phyloP scores from a whole-genome alignment of 1,140 invertebrate genomes.

The Dufourea novaeangliae region DNA sequence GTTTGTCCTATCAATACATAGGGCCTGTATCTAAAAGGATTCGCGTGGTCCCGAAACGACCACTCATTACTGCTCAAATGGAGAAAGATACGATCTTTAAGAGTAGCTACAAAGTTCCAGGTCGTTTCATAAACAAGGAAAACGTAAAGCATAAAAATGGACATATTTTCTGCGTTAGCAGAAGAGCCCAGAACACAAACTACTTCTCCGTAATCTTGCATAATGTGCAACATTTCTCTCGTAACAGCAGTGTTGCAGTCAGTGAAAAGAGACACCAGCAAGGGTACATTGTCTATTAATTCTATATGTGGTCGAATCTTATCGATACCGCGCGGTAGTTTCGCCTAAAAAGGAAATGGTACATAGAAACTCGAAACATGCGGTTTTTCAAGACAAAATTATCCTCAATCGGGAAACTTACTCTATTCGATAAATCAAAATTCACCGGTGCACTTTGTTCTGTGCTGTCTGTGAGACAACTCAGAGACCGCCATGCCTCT shows the following conservation, averaged over 20 bases:
- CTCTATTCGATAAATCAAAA: constrained; percentile 95
- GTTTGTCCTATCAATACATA: constrained; percentile 19
- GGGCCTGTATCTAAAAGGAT: not conserved
- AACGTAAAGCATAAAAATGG: constrained; percentile 89
- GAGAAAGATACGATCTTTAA: constrained; percentile 22
- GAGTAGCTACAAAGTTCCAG: constrained; percentile 22
- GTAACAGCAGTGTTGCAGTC: constrained; percentile 96
- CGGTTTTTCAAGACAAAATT: not conserved
- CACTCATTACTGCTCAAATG: not conserved
- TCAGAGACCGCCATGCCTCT: constrained; percentile 89
- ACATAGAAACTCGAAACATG: not conserved
- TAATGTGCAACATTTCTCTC: constrained; percentile 95
- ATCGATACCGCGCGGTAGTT: constrained; percentile 97
- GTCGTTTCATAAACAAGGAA: not conserved
- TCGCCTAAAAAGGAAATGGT: constrained; percentile 84
- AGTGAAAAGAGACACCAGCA: constrained; percentile 97
- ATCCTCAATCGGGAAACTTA: constrained; percentile 75
- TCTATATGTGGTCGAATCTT: constrained; percentile 98
- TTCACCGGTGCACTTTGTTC: constrained; percentile 94
- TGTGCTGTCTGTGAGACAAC: constrained; percentile 92
- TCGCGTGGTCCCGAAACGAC: not conserved
- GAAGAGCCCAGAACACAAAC: constrained; percentile 95
- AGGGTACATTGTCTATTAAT: constrained; percentile 97
- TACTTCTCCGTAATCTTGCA: constrained; percentile 98
- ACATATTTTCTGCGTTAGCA: constrained; percentile 93